Conservation (phyloP, 2,797 vertebrate species). For the Crenichthys baileyi region DNA sequence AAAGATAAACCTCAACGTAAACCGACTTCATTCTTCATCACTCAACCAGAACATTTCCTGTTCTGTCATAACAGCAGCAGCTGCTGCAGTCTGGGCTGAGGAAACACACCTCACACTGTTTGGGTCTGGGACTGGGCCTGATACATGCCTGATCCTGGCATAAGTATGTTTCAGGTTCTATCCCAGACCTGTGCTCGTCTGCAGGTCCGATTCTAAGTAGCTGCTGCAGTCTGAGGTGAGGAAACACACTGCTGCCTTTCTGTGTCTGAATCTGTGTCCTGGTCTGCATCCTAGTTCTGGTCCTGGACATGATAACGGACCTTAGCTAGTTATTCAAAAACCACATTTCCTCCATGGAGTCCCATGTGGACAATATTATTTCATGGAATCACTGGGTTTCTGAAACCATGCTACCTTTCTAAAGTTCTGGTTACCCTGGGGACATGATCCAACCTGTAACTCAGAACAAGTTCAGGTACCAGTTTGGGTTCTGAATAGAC, state of each 20-base stretch:
- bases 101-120: neutral
- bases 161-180: neutral
- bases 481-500: no score
- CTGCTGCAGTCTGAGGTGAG: neutral
- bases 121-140: neutral
- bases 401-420: no score
- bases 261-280: neutral
- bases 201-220: neutral
- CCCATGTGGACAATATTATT: no score
- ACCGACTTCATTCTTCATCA: slow-evolving; percentile 68
- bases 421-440: no score
- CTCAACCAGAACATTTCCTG: slow-evolving; percentile 69
- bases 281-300: neutral
- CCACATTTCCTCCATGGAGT: no score
- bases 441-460: no score
- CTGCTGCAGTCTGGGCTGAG: slow-evolving; percentile 27
- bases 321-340: no score
- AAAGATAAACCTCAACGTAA: slow-evolving; percentile 72
- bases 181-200: neutral
- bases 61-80: slow-evolving; percentile 57
- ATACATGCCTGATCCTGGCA: no score
- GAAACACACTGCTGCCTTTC: neutral
- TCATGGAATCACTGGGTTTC: no score
- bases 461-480: no score
- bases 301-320: no score